A percentile compares a stretch with the other conserved stretches of the same genome.
phyloP scores from a whole-genome alignment of 2,113 vertebrate genomes.

The Mola mola region DNA sequence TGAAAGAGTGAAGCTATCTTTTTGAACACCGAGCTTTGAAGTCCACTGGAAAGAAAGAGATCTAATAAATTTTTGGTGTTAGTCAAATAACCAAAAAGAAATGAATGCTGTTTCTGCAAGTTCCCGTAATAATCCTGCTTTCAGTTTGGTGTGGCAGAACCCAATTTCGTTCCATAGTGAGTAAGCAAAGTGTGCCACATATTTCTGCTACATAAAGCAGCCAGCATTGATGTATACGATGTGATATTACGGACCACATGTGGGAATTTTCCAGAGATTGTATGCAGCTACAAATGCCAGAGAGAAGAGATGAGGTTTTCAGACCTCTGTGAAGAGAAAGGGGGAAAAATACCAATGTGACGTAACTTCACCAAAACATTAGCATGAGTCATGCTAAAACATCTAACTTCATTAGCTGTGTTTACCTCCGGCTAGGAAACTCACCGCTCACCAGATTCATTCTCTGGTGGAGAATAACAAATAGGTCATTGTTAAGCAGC shows the following conservation, averaged over 20 bases:
- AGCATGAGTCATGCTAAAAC: constrained; percentile 61
- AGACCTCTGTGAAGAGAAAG: constrained; percentile 39
- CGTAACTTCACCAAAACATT: constrained; percentile 51
- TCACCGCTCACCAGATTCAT: constrained; percentile 37
- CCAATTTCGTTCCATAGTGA: constrained; percentile 23
- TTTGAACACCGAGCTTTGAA: constrained; percentile 35
- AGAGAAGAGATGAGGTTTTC: constrained; percentile 35
- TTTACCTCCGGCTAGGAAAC: constrained; percentile 58
- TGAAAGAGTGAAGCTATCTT: constrained; percentile 25
- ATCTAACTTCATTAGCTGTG: constrained; percentile 62
- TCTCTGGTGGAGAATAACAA: constrained; percentile 64
- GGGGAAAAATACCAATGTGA: constrained; percentile 41
- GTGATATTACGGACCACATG: constrained; percentile 26
- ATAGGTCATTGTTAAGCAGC: constrained; percentile 64
- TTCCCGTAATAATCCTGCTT: neutral
- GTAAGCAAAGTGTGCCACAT: constrained; percentile 3
- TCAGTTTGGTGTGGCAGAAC: constrained; percentile 18
- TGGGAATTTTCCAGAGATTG: constrained; percentile 19
- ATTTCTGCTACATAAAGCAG: neutral
- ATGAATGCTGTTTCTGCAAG: constrained; percentile 26
- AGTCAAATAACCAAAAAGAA: constrained; percentile 49
- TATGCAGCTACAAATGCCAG: constrained; percentile 16
- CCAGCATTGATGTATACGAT: constrained; percentile 15
- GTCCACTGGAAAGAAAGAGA: constrained; percentile 21
- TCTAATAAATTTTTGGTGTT: constrained; percentile 38